phyloP scores from a whole-genome alignment of 1,140 invertebrate genomes.

The Pseudomyrmex cubaensis region DNA sequence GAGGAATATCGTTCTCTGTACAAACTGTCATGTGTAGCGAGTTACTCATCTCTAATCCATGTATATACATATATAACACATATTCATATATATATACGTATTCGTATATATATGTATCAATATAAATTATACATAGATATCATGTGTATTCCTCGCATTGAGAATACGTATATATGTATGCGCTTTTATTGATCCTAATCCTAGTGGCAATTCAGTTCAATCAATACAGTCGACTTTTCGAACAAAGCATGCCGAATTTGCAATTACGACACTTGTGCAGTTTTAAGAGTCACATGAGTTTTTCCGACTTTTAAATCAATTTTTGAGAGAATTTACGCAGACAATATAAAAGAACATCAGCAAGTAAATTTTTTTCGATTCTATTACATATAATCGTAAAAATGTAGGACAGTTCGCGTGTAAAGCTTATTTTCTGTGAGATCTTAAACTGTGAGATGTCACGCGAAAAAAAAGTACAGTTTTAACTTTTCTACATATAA shows the following conservation, averaged over 20 bases:
- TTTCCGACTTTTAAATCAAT: background rate
- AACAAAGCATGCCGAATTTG: background rate
- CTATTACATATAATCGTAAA: no score
- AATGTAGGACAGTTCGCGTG: background rate
- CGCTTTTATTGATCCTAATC: constrained; percentile 13
- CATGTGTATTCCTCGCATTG: no score
- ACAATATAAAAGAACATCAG: no score
- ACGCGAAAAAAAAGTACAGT: constrained; percentile 7
- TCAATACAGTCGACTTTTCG: constrained; percentile 14
- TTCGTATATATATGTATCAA: no score
- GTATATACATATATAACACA: no score
- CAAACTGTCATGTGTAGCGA: constrained; percentile 6
- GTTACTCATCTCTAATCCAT: constrained; percentile 1
- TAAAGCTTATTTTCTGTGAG: background rate
- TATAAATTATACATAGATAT: no score
- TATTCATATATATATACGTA: no score
- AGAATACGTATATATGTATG: no score
- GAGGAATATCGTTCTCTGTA: constrained; percentile 20
- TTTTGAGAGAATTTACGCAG: background rate
- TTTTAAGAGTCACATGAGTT: background rate
- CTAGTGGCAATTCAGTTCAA: constrained; percentile 20
- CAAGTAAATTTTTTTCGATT: no score
- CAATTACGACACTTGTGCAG: no score
- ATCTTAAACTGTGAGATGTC: background rate
- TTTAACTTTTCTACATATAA: constrained; percentile 8